These are phyloP conservation scores for Dasyurus viverrinus DNA, from an alignment of 2,113 vertebrate genomes.

Conservation along the genomic window DNA sequence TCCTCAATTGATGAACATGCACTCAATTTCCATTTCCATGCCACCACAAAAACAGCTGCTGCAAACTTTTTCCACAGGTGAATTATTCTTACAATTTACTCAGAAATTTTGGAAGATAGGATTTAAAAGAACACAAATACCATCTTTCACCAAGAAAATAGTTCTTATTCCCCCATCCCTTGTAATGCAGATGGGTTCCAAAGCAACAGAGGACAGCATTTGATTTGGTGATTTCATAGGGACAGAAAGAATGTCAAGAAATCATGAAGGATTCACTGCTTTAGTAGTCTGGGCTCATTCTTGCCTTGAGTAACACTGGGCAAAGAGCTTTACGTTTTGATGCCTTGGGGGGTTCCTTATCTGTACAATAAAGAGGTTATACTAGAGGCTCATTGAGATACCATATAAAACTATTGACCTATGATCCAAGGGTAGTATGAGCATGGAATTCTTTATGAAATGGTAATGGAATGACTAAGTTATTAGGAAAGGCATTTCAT, in stretches of 20 bases:
- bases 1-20: too few relatives aligned
- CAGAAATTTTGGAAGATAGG: neutral
- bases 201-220: neutral
- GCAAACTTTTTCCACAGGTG: too few relatives aligned
- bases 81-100: neutral
- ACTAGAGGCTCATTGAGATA: neutral
- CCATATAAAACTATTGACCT: neutral
- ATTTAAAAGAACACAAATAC: neutral
- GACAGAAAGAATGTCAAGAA: neutral
- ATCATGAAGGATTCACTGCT: neutral
- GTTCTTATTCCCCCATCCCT: neutral
- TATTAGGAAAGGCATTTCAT: slow-evolving; percentile 8
- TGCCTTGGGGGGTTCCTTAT: neutral
- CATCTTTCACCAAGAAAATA: neutral
- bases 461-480: neutral
- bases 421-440: neutral
- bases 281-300: neutral
- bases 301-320: neutral
- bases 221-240: neutral
- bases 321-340: neutral
- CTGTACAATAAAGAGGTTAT: neutral
- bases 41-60: too few relatives aligned
- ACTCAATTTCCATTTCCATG: too few relatives aligned
- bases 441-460: neutral
- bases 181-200: neutral